These are phyloP conservation scores for Amphilophus citrinellus DNA, from an alignment of 2,113 vertebrate genomes.

Conservation along the genomic window DNA sequence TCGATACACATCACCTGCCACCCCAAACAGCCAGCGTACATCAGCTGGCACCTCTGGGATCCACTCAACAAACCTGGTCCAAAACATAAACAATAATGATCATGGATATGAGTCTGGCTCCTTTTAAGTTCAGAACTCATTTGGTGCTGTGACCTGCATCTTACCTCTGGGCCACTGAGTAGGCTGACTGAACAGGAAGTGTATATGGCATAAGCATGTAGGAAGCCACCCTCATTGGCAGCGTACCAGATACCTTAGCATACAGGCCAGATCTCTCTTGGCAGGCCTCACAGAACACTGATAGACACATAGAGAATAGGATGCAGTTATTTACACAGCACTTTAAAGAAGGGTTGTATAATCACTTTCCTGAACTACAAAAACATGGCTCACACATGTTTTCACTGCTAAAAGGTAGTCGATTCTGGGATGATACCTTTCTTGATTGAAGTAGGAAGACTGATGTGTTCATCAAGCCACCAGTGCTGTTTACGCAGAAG, in stretches of 20 bases:
- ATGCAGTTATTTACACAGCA: neutral
- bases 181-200: constrained; percentile 87
- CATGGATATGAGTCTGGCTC: neutral
- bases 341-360: neutral
- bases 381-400: neutral
- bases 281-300: constrained; percentile 86
- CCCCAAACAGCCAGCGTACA: constrained; percentile 83
- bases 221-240: constrained; percentile 87
- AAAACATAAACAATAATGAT: neutral
- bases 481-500: constrained; percentile 74
- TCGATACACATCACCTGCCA: constrained; percentile 82
- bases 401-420: neutral
- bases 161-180: constrained; percentile 85
- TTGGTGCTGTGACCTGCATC: neutral
- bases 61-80: constrained; percentile 87
- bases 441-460: constrained; percentile 82
- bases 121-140: neutral
- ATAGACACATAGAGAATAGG: constrained; percentile 19
- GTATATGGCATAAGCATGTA: constrained; percentile 90
- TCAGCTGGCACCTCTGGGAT: constrained; percentile 90
- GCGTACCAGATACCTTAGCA: constrained; percentile 79
- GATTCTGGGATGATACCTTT: constrained; percentile 76
- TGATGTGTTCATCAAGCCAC: constrained; percentile 84
- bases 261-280: constrained; percentile 80
- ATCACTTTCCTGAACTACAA: neutral